Conservation (phyloP, 2,888 invertebrate genomes). For the Erynnis tages region DNA sequence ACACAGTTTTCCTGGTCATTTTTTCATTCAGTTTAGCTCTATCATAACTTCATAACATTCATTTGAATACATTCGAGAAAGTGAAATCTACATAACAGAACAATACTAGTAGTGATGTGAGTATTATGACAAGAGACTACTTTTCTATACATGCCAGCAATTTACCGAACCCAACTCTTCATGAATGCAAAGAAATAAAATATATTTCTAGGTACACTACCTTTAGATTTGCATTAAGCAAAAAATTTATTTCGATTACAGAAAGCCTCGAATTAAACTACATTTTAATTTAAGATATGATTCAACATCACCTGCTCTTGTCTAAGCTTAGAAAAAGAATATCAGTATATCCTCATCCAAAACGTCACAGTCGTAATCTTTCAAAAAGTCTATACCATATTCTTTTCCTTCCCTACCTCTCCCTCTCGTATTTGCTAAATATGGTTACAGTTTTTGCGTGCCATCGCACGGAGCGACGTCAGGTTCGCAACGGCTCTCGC, state of each 20-base stretch:
- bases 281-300: conserved; percentile 64
- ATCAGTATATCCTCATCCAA: conserved; percentile 1
- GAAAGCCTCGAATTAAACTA: conserved; percentile 54
- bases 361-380: conserved; percentile 4
- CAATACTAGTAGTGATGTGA: conserved; percentile 21
- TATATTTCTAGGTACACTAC: conserved; percentile 31
- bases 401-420: neutral
- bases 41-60: conserved; percentile 8
- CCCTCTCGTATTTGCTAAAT: neutral
- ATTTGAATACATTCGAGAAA: conserved; percentile 12
- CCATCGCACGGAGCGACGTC: conserved; percentile 1
- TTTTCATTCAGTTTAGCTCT: conserved; percentile 10
- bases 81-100: conserved; percentile 22
- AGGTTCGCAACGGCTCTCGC: neutral
- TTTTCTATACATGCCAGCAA: conserved; percentile 21
- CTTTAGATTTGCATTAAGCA: conserved; percentile 38
- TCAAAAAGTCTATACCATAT: neutral
- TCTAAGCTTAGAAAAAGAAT: conserved; percentile 13
- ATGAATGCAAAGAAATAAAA: conserved; percentile 34
- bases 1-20: conserved; percentile 12
- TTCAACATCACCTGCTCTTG: conserved; percentile 64
- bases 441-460: neutral
- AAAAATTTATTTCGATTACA: conserved; percentile 39
- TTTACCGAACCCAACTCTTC: conserved; percentile 3
- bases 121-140: conserved; percentile 22